Percentiles rank a stretch among this genome's conserved stretches.
Conservation (phyloP, 2,888 invertebrate species). For the Xanthia icteritia region DNA sequence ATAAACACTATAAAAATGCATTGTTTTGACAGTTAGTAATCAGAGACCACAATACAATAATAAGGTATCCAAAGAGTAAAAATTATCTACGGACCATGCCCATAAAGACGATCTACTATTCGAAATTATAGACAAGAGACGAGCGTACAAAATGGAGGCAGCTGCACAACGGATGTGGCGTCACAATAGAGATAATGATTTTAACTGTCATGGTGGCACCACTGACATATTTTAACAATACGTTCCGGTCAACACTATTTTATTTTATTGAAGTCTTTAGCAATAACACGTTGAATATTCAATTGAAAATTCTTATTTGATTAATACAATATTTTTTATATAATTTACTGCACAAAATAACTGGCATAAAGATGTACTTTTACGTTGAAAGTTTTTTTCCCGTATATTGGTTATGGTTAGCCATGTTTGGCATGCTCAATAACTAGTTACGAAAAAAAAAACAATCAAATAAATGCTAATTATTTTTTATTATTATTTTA, state of each 20-base stretch:
- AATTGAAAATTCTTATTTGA: background rate
- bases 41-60: constrained; percentile 81
- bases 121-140: constrained; percentile 89
- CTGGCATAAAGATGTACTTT: background rate
- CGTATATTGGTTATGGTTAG: constrained; percentile 4
- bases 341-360: background rate
- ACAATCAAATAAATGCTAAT: background rate
- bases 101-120: constrained; percentile 88
- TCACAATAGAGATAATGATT: constrained; percentile 47
- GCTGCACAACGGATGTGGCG: constrained; percentile 66
- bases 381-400: background rate
- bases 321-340: background rate
- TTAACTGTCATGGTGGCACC: constrained; percentile 56
- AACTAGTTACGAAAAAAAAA: background rate
- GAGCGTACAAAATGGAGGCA: constrained; percentile 85
- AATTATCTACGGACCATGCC: constrained; percentile 90
- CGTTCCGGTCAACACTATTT: constrained; percentile 18
- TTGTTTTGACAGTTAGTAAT: constrained; percentile 85
- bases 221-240: constrained; percentile 1
- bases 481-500: background rate
- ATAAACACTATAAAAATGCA: constrained; percentile 75
- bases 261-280: background rate
- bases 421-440: background rate
- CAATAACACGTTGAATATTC: background rate
- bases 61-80: constrained; percentile 87